Evolutionary conservation across 2,113 vertebrate genomes (phyloP).

Genomic region (Ammodytes dubius): DNA sequence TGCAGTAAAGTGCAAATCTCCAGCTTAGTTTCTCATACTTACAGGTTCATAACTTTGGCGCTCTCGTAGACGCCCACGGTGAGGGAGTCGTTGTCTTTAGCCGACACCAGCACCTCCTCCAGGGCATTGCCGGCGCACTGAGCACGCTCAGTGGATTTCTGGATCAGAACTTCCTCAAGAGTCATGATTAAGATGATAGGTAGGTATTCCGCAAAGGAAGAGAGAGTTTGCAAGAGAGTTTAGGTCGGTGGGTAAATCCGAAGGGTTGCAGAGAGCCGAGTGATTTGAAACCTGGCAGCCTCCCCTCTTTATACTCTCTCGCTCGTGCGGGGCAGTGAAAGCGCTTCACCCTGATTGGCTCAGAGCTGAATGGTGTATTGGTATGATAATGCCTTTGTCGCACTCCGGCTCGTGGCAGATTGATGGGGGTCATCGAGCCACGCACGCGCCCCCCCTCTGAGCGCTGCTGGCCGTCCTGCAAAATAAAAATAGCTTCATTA

Average conservation of each 20-base stretch:
- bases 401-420: conserved; percentile 86
- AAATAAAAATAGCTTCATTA: conserved; percentile 67
- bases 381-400: conserved; percentile 87
- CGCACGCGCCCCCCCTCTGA: conserved; percentile 35
- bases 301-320: conserved; percentile 69
- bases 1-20: too few species aligned
- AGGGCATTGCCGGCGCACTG: conserved; percentile 90
- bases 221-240: conserved; percentile 1
- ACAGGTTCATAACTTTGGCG: conserved; percentile 98
- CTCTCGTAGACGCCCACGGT: conserved; percentile 97
- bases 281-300: not conserved
- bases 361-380: conserved; percentile 71
- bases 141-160: conserved; percentile 79
- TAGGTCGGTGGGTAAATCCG: conserved; percentile 40
- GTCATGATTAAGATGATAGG: conserved; percentile 79
- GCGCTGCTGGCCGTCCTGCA: conserved; percentile 19
- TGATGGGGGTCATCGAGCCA: conserved; percentile 78
- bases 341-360: conserved; percentile 80
- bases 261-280: conserved; percentile 42
- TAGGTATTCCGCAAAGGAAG: conserved; percentile 61
- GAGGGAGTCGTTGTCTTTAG: conserved; percentile 91
- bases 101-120: conserved; percentile 89
- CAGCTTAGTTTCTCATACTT: conserved; percentile 81
- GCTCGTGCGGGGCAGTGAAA: conserved; percentile 74
- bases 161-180: conserved; percentile 80